A percentile compares a stretch with the other conserved stretches of the same genome.
Evolutionary conservation across 2,113 vertebrate genomes (phyloP).

Genomic region (Brienomyrus brachyistius): DNA sequence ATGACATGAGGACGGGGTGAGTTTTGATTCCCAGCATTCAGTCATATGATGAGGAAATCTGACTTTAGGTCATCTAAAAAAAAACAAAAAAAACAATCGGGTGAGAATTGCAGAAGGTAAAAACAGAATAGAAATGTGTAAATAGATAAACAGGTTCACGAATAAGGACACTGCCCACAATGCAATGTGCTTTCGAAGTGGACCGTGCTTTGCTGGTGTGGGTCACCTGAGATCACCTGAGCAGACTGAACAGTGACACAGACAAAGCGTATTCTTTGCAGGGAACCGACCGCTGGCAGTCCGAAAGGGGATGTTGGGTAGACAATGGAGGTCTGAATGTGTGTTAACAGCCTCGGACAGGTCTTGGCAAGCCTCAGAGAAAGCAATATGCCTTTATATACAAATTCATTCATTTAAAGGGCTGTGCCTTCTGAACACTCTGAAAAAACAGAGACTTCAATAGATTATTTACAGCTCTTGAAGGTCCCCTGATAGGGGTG

Average conservation of each 20-base stretch:
- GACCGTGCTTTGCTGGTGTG: constrained; percentile 2
- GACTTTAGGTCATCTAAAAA: not conserved
- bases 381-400: constrained; percentile 15
- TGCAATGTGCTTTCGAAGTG: not conserved
- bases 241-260: constrained; percentile 19
- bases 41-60: not conserved
- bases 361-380: not conserved
- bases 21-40: not conserved
- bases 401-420: constrained; percentile 20
- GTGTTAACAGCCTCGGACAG: constrained; percentile 4
- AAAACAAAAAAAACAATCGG: not conserved
- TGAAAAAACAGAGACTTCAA: constrained; percentile 20
- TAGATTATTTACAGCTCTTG: constrained; percentile 39
- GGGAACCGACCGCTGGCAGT: not conserved
- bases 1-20: not conserved
- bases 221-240: constrained; percentile 27
- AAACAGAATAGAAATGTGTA: not conserved
- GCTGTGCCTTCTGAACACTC: constrained; percentile 24
- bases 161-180: not conserved
- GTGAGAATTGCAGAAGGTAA: not conserved
- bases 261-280: not conserved
- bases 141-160: not conserved
- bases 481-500: constrained; percentile 33
- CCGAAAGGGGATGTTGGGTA: constrained; percentile 8
- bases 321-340: not conserved